Percentiles rank a stretch among this genome's conserved stretches.
Evolutionary conservation across 1,140 invertebrate genomes (phyloP).

Genomic region (Drosophila ananassae): DNA sequence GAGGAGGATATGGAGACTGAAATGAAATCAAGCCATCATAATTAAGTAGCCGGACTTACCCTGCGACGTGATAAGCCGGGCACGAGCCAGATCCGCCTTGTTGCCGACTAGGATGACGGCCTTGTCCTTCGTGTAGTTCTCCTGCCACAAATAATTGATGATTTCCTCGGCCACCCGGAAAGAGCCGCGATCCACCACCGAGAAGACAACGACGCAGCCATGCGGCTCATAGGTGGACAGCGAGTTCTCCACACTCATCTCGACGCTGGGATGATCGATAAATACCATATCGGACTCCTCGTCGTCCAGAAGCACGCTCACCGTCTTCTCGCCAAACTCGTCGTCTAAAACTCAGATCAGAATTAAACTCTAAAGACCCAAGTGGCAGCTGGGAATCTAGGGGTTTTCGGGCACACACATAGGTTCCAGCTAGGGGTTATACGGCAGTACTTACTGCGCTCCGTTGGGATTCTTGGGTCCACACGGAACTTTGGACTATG

Average conservation of each 20-base stretch:
- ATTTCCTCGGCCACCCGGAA: conserved; percentile 92
- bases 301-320: conserved; percentile 94
- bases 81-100: conserved; percentile 95
- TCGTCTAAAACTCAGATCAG: conserved; percentile 90
- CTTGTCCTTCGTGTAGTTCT: conserved; percentile 91
- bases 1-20: not conserved
- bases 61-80: conserved; percentile 91
- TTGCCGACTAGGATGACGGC: conserved; percentile 96
- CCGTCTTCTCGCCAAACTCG: conserved; percentile 95
- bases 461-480: not conserved
- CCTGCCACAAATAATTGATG: conserved; percentile 91
- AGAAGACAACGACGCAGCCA: conserved; percentile 95
- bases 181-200: conserved; percentile 91
- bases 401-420: conserved; percentile 59
- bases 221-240: conserved; percentile 94
- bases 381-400: conserved; percentile 67
- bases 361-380: conserved; percentile 80
- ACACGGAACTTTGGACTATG: not conserved
- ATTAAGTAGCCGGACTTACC: conserved; percentile 86
- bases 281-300: conserved; percentile 96
- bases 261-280: conserved; percentile 93
- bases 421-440: conserved; percentile 62
- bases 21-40: conserved; percentile 73
- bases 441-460: conserved; percentile 61
- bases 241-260: conserved; percentile 95